Base-by-base conservation (phyloP, 1,140 invertebrate species). In the Diachasmimorpha longicaudata region DNA sequence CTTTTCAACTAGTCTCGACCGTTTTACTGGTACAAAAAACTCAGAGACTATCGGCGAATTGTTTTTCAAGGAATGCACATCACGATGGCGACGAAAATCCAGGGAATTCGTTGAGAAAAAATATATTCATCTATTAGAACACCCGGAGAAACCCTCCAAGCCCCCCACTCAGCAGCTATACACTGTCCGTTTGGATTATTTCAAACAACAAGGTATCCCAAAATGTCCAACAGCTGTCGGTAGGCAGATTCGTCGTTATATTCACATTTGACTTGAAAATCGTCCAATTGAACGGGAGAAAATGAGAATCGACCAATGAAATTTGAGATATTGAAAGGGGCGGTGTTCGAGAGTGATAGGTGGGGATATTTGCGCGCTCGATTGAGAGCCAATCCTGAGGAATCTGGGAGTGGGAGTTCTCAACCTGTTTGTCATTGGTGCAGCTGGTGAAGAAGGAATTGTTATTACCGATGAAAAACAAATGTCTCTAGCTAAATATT, bases 211-310 rank as follows among this genome's bases (percentile, higher is more conserved):
- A 25, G 6, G 58, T 63, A 25, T 19, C 21, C 14, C 58, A 25
- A 63, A 63, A 21, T 63, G 23, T 52, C 48, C 66, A 68, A 68
- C 66, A 68, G 66, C 66, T 68, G 66, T 37, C 66, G 36, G 16
- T 68, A 14, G 31, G 14, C 5, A 37, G 23, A 4, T 39, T 37
- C 48, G 23, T 63, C 23, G 58, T 63, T 63, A 25, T 13, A 23
- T 23, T 11, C 23, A n/a, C 14, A 16, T n/a, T 68, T 10, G 31
- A 39, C 31, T 68, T 68, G 31, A 68, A 68, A n/a, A 0, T 68
- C 36, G 66, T 16, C 66, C 66, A 68, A 68, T 68, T 68, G 66
- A 39, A 68, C 2, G 23, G 0, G 14, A n/a, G 25, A 37, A 39
- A 37, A 68, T 68, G 58, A 63, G 58, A 63, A 63, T 63, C 58